phyloP scores from a whole-genome alignment of 2,797 vertebrate species.

The Podarcis siculus region DNA sequence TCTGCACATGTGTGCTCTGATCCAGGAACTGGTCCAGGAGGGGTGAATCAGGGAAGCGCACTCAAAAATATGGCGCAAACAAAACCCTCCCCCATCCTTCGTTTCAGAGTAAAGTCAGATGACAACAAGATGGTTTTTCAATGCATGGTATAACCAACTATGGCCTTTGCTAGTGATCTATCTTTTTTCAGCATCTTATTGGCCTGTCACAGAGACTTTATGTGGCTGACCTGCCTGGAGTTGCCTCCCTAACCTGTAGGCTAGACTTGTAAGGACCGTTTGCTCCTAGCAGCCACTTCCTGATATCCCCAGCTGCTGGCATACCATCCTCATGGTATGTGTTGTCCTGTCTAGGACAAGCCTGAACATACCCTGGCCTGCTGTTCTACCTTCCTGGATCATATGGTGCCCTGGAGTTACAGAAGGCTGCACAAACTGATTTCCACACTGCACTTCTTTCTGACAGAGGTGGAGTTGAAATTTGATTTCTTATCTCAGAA shows the following conservation, averaged over 20 bases:
- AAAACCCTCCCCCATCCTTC: neutral
- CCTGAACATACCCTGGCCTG: neutral
- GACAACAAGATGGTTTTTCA: neutral
- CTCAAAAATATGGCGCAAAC: too few relatives aligned
- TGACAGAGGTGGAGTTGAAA: constrained; percentile 47
- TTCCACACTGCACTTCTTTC: constrained; percentile 46
- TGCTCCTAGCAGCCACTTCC: neutral
- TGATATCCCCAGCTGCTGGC: neutral
- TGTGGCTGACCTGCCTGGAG: neutral
- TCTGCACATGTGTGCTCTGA: too few relatives aligned
- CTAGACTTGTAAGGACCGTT: neutral
- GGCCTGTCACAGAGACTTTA: neutral
- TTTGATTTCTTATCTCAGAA: constrained; percentile 38
- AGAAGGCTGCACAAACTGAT: neutral
- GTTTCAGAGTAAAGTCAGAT: neutral
- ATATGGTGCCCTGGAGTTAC: neutral
- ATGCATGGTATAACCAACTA: neutral
- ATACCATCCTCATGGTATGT: neutral
- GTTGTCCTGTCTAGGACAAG: neutral
- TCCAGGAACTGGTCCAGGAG: too few relatives aligned
- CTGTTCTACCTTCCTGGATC: neutral
- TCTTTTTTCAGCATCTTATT: neutral
- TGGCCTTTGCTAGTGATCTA: neutral
- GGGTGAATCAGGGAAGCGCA: too few relatives aligned
- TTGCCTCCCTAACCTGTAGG: neutral